Evolutionary conservation across 2,113 vertebrate species (phyloP), one percentile per base, ranked within the genome.

Genomic region (Peromyscus polionotus): DNA sequence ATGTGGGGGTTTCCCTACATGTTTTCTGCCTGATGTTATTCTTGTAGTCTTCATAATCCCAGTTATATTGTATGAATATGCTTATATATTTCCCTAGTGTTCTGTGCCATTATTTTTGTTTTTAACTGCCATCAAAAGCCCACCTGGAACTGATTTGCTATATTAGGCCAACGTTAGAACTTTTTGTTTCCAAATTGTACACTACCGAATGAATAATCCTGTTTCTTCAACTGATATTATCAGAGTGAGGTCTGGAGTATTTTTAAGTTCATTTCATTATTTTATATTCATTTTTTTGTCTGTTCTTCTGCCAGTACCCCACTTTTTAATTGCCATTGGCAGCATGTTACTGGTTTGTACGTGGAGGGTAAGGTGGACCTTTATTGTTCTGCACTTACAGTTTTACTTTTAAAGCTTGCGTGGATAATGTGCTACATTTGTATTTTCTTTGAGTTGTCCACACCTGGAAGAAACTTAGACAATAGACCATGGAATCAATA

Each of bases 381-480:
- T 94, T 96, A 92, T 85, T 96, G n/a, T 93, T 90, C 80, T 88
- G 75, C 33, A 72, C 33, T 73, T 88, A 65, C 51, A 93, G 92
- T 94, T 95, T 93, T 92, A 93, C 63, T 95, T 90, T 95, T 85
- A 90, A 90, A 95, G 72, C 51, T 70, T 91, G 33, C 20, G 51
- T 95, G 59, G 31, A 48, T 94, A 97, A 95, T 91, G 54, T 97
- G 67, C 76, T 88, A 63, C 61, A 59, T 79, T 96, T 51, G 85
- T 97, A 88, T 61, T 97, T 97, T 93, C 79, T 97, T 88, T 94
- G 83, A 97, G 94, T 89, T 96, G 93, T 91, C 94, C 94, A 97
- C 94, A 97, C 93, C 95, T 98, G 97, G 93, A 93, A 94, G 96
- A 97, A 91, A 45, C 89, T 96, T 96, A 97, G 94, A 96, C 91